Evolutionary conservation across 92 coral and sea anemone genomes (phyloP).

Genomic region (Porites divaricata): DNA sequence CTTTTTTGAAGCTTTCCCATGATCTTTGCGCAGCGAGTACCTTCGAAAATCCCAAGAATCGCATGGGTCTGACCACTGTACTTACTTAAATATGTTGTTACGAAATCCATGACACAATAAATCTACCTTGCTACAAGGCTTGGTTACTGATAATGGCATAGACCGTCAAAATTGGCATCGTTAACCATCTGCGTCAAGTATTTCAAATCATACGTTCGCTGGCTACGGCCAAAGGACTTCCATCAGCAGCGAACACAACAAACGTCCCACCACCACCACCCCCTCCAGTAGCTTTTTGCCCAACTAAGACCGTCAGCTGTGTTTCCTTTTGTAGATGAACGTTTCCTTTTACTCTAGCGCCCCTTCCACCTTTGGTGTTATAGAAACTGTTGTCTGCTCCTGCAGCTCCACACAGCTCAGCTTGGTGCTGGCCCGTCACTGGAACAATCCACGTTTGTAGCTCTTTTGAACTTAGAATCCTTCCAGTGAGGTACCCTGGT

Average conservation of each 20-base stretch:
- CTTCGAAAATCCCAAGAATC: no score
- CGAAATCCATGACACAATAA: no score
- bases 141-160: no score
- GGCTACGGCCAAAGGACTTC: conserved; percentile 37
- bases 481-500: conserved; percentile 43
- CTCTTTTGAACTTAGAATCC: conserved; percentile 25
- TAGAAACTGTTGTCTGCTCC: background rate
- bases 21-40: no score
- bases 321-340: conserved; percentile 30
- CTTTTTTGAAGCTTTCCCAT: no score
- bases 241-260: conserved; percentile 20
- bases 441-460: conserved; percentile 46
- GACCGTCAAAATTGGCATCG: no score
- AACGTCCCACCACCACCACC: conserved; percentile 53
- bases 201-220: no score
- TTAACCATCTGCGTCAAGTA: no score
- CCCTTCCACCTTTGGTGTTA: conserved; percentile 23
- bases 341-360: conserved; percentile 29
- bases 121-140: no score
- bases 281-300: conserved; percentile 16
- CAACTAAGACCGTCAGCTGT: conserved; percentile 25
- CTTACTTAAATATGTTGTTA: no score
- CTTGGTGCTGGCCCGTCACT: conserved; percentile 12
- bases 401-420: conserved; percentile 40
- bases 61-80: no score